These are phyloP conservation scores for Aphaenogaster ashmeadi DNA, from an alignment of 1,140 invertebrate genomes.

Conservation along the genomic window DNA sequence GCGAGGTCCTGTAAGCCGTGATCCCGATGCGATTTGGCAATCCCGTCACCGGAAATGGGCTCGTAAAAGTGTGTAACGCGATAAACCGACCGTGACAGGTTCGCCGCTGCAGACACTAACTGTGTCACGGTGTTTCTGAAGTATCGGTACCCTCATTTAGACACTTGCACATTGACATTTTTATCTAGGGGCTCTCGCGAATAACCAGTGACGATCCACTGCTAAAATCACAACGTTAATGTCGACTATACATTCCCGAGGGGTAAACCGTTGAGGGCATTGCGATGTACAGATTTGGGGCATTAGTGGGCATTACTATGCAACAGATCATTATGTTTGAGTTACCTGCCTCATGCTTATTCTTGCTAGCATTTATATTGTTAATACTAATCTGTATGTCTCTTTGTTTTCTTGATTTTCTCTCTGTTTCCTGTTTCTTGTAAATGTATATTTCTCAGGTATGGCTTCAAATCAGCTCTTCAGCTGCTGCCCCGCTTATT, in stretches of 20 bases:
- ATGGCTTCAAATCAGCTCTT: no score
- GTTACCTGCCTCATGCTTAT: no score
- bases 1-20: constrained; percentile 41
- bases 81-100: constrained; percentile 53
- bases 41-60: constrained; percentile 58
- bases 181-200: not conserved
- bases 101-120: constrained; percentile 8
- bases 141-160: not conserved
- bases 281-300: no score
- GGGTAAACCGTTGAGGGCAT: no score
- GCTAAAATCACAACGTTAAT: not conserved
- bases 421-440: no score
- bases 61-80: constrained; percentile 61
- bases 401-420: no score
- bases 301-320: no score
- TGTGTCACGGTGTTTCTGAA: constrained; percentile 29
- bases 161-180: not conserved
- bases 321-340: no score
- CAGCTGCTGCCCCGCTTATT: no score
- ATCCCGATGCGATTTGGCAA: constrained; percentile 62
- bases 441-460: no score
- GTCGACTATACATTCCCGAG: not conserved
- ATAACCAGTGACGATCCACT: not conserved
- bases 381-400: no score
- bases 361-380: no score